Base-by-base conservation (phyloP, 2,888 invertebrate species). In the Chymomyza procnemis region DNA sequence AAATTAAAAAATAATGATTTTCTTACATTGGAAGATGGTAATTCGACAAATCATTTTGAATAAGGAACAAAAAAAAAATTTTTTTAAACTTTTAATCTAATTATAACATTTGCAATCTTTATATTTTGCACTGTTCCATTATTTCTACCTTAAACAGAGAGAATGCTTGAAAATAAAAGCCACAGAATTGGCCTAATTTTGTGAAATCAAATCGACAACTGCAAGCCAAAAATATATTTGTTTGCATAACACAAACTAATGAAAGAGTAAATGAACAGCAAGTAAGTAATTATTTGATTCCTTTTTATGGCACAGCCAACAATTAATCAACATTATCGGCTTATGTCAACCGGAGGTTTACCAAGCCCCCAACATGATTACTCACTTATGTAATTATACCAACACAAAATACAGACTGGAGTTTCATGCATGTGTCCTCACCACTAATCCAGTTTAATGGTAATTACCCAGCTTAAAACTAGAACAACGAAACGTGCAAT, bases 311-410 rank as follows among this genome's bases (percentile, higher is more conserved):
- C 34, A 12, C 9, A 41, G 34, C 12, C 34, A 41, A 54, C 62
- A 71, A 82, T 80, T 82, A 80, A 82, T 80, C 82, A 80, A 78
- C 76, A 78, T 80, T 80, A 80, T 82, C 78, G 59, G 80, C 82
- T 80, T 80, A 80, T 80, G 82, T 82, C 80, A 73, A 71, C 66
- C 34, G 34, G 34, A 41, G 34, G 34, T 41, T 41, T 12, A 41
- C 34, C 66, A 34, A 64, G n/a, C 55, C 65, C 74, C 26, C 4
- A 26, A 26, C 26, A 26, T 26, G 26, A 26, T 26, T 26, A 61
- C 22, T 41, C 34, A 41, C 34, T 26, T 26, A 26, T 26, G 26
- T 26, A 26, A 26, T 26, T 26, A 41, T 12, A 41, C 34, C 9
- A 9, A 41, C 34, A 41, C 34, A 5, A 9, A 41, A 41, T 41